Base-by-base conservation (phyloP, 2,797 vertebrate genomes). In the Setipinna tenuifilis region DNA sequence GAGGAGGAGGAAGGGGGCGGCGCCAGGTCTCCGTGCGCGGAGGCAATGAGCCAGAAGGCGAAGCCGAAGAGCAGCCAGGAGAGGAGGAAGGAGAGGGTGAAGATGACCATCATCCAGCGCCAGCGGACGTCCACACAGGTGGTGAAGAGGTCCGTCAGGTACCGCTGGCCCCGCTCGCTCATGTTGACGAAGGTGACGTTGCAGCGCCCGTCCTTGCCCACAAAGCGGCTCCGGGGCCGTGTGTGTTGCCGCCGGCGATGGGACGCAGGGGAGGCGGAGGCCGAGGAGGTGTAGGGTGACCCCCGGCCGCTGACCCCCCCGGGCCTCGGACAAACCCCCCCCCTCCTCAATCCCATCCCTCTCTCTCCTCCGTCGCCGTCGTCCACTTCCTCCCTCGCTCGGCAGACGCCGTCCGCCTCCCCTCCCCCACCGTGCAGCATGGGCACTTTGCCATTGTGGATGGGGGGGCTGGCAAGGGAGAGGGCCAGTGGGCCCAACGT, bases 121-220 rank as follows among this genome's bases (percentile, higher is more conserved):
- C 97, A 98, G 92, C 97, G 97, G 89, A 98, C 96, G 89, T 98
- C 97, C 92, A 98, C 97, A 83, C 97, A 98, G 59, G 97, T 98
- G 89, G 97, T 98, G 93, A 98, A 98, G 89, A 98, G 95, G 93
- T 98, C 97, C 0, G 94, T 96, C 88, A 98, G 95, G 92, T 98
- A 98, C 65, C 97, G 97, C 93, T 97, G 97, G 92, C 97, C 95
- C 93, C 96, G 96, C 90, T 97, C 96, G 86, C 96, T 97, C 94
- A 98, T 96, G 95, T 98, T 97, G 93, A 97, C 94, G 78, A 98
- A 98, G 93, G 95, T 93, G 93, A 96, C 93, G 91, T 96, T 96
- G 94, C 95, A 96, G 93, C 92, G 95, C 88, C 95, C 95, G 88
- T 96, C 95, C 95, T 96, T 96, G 94, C 94, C 94, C 90, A 96